Evolutionary conservation across 2,888 invertebrate species (phyloP).

Genomic region (Philaethria dido): DNA sequence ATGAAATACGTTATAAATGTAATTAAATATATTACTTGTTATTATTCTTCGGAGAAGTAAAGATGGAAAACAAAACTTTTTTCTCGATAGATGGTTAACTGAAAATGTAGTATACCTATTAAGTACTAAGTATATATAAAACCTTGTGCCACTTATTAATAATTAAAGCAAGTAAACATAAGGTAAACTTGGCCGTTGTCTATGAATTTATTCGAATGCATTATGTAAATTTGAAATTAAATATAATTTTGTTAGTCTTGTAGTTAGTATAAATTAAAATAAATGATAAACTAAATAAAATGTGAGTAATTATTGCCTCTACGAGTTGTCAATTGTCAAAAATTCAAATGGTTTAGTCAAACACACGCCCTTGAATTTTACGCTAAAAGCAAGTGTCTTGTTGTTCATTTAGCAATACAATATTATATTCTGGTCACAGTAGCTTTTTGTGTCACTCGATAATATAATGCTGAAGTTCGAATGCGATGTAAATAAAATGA

Average conservation of each 20-base stretch:
- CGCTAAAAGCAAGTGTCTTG: neutral
- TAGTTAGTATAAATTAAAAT: neutral
- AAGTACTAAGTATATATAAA: too few relatives aligned
- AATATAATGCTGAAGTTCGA: slow-evolving; percentile 11
- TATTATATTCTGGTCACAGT: slow-evolving; percentile 31
- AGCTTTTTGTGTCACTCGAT: slow-evolving; percentile 19
- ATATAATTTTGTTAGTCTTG: slow-evolving; percentile 4
- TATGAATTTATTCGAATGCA: slow-evolving; percentile 11
- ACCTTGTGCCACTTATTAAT: slow-evolving; percentile 14
- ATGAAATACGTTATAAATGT: too few relatives aligned
- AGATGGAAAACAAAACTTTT: too few relatives aligned
- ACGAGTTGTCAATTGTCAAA: too few relatives aligned
- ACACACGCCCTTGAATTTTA: neutral
- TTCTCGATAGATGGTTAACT: too few relatives aligned
- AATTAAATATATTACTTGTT: too few relatives aligned
- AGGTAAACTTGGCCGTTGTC: slow-evolving; percentile 8
- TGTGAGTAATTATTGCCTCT: neutral
- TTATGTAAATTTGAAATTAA: slow-evolving; percentile 1
- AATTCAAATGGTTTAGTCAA: neutral
- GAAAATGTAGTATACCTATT: neutral
- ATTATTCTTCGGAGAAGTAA: too few relatives aligned
- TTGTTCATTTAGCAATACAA: slow-evolving; percentile 1
- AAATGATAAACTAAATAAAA: neutral
- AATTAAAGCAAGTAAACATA: slow-evolving; percentile 10
- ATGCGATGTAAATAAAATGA: slow-evolving; percentile 39